Conservation (phyloP, 1,140 invertebrate genomes). For the Zophobas morio region DNA sequence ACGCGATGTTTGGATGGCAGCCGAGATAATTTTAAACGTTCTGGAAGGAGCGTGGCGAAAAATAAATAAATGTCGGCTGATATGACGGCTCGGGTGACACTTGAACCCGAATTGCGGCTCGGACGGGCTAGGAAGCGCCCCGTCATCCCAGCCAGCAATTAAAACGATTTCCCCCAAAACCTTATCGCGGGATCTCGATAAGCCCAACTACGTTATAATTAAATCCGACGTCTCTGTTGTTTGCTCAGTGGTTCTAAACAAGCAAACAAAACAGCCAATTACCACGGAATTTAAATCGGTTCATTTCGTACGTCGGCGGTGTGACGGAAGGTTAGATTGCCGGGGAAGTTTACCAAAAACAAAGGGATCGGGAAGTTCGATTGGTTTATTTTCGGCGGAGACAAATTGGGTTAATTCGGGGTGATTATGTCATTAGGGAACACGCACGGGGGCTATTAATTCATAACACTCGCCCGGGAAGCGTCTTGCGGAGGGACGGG, state of each 20-base stretch:
- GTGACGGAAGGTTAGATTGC: not conserved
- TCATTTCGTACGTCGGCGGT: conserved; percentile 3
- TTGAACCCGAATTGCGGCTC: not conserved
- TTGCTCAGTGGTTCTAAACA: conserved; percentile 10
- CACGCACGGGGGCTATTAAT: conserved; percentile 36
- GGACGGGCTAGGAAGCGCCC: conserved; percentile 6
- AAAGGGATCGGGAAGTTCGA: not conserved
- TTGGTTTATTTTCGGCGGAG: not conserved
- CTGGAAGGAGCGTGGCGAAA: not conserved
- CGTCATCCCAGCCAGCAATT: conserved; percentile 9
- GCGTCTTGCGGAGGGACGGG: too few species aligned
- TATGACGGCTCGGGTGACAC: too few species aligned
- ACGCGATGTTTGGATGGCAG: conserved; percentile 30
- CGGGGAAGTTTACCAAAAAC: too few species aligned
- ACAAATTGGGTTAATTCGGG: conserved; percentile 19
- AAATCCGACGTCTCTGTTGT: conserved; percentile 28
- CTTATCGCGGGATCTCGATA: conserved; percentile 10
- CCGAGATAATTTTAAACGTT: conserved; percentile 24
- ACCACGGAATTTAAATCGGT: conserved; percentile 30
- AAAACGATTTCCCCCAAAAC: conserved; percentile 27
- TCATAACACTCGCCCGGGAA: not conserved
- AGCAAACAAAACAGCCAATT: conserved; percentile 38
- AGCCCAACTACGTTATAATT: conserved; percentile 20
- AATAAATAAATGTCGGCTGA: conserved; percentile 11
- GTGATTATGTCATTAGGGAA: conserved; percentile 23